Evolutionary conservation across 2,113 vertebrate species (phyloP).

Genomic region (Malurus melanocephalus): DNA sequence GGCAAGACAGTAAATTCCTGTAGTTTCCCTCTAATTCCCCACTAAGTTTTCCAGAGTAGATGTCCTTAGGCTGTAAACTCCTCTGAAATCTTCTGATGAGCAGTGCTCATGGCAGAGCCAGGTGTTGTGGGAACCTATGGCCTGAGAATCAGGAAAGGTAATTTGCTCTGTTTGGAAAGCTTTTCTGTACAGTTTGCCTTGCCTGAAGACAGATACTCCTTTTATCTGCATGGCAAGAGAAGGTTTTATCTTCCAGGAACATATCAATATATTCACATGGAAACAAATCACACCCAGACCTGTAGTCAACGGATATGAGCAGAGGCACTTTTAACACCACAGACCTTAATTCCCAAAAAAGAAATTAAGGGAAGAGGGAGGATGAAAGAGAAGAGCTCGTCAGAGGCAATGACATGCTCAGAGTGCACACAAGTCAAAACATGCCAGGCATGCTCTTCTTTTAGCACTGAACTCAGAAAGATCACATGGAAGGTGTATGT

Average conservation of each 20-base stretch:
- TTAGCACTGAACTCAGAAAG: not conserved
- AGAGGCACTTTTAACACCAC: not conserved
- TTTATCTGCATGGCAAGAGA: not conserved
- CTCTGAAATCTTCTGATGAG: not conserved
- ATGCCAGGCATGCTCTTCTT: not conserved
- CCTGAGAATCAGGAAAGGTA: not conserved
- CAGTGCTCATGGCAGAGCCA: not conserved
- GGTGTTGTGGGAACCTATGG: accelerated
- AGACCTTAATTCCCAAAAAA: not conserved
- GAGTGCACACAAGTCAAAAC: not conserved
- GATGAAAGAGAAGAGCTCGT: not conserved
- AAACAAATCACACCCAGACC: not conserved
- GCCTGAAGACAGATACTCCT: not conserved
- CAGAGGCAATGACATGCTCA: not conserved
- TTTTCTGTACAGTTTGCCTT: not conserved
- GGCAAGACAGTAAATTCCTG: not conserved
- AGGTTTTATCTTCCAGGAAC: not conserved
- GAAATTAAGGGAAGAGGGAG: not conserved
- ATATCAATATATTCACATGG: not conserved
- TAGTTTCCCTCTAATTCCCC: not conserved
- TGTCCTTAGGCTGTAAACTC: not conserved
- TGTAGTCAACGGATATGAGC: not conserved
- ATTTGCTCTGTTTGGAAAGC: not conserved
- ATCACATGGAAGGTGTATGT: conserved; percentile 13
- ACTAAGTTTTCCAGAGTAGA: not conserved